Base-by-base conservation (phyloP, 2,888 invertebrate species). In the Pyrrhia umbra region DNA sequence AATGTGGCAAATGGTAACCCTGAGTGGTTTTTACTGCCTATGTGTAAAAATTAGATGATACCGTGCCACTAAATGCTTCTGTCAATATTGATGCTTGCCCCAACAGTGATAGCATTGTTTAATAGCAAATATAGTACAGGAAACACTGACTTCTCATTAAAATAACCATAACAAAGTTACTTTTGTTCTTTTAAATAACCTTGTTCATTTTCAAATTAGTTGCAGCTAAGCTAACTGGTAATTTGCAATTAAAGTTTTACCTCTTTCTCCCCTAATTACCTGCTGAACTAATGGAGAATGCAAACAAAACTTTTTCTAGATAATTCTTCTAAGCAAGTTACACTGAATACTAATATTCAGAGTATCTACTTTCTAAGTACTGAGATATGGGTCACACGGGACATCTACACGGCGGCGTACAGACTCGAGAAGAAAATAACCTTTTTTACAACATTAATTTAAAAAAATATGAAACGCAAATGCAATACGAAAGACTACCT, bases 71-170 rank as follows among this genome's bases (percentile, higher is more conserved):
- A 79, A 75, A 43, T 49, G 51, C 58, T 34, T 20, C 23, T 50
- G 59, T 65, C 77, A 79, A 77, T 72, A 75, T 77, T 79, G 55
- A 71, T 43, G 20, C 39, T 6, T 6, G 18, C n/a, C 25, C 27
- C 16, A 43, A 75, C 66, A 67, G 64, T 70, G 75, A 76, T 73
- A 75, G 63, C 69, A 62, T 75, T 82, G 78, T 82, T 70, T 57
- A 30, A 46, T 39, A 30, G 49, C 20, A 55, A 73, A 59, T 66
- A 57, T 43, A 49, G 13, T 34, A 67, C 13, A 27, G 25, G 27
- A 30, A 51, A 42, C 18, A 40, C 47, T 16, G 9, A n/a, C 15
- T 10, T 13, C 18, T 68, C 23, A 18, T 51, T 46, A 52, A 54
- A 67, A 30, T 18, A 68, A 2, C 21, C 6, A 20, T 20, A 27